These are phyloP conservation scores for Oreochromis grahami DNA, from an alignment of 2,797 vertebrate species.

Conservation along the genomic window DNA sequence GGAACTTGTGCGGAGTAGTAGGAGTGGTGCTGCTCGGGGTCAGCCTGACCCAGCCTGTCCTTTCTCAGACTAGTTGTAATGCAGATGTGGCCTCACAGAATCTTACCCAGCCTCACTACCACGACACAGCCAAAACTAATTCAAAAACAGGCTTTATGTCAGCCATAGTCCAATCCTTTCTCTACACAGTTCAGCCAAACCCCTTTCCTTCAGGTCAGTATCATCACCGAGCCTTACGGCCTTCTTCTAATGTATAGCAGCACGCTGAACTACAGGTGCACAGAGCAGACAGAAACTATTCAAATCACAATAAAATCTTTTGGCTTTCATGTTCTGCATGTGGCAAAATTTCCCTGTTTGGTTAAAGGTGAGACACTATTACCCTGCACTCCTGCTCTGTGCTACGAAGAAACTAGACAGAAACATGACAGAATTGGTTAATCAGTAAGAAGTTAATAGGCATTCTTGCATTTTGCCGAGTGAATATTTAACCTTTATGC, in stretches of 20 bases:
- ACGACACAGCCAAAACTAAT: not conserved
- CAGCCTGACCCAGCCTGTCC: constrained; percentile 13
- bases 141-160: constrained; percentile 55
- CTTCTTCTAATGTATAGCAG: not conserved
- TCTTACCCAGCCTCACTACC: constrained; percentile 57
- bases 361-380: not conserved
- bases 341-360: not conserved
- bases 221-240: not conserved
- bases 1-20: not conserved
- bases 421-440: not conserved
- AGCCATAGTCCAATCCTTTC: constrained; percentile 76
- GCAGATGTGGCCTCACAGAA: not conserved
- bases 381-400: not conserved
- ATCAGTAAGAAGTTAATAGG: constrained; percentile 6
- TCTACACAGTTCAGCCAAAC: constrained; percentile 80
- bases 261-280: not conserved
- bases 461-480: not conserved
- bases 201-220: constrained; percentile 80
- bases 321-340: not conserved
- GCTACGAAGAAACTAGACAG: not conserved
- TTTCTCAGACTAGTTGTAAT: constrained; percentile 26
- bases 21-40: constrained; percentile 45
- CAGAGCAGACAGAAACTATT: not conserved
- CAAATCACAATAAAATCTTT: not conserved
- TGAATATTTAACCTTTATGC: constrained; percentile 40